Conservation (phyloP, 2,888 invertebrate genomes). For the Ophion costatus region DNA sequence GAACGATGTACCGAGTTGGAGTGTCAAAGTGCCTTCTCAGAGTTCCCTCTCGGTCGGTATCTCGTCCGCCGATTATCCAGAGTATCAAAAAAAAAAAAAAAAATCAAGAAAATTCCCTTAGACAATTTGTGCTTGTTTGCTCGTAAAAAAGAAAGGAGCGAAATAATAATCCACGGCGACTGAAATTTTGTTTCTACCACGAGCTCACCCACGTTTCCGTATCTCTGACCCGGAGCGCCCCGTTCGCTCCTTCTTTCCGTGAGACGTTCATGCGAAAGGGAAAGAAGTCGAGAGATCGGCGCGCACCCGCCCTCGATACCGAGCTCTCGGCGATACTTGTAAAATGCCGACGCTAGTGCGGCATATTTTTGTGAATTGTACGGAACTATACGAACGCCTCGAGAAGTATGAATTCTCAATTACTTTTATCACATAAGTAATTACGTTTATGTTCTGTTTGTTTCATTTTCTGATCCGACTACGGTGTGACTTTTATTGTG, state of each 20-base stretch:
- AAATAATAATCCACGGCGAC: constrained; percentile 6
- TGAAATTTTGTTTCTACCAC: constrained; percentile 36
- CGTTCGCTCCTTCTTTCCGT: not conserved
- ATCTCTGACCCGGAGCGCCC: not conserved
- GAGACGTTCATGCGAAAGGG: not conserved
- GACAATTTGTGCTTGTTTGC: constrained; percentile 54
- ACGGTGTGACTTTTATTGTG: not conserved
- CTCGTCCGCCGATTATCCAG: constrained; percentile 14
- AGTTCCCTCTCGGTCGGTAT: constrained; percentile 9
- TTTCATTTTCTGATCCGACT: constrained; percentile 1
- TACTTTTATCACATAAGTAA: constrained; percentile 63
- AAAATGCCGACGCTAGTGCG: constrained; percentile 62
- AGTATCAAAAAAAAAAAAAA: constrained; percentile 35
- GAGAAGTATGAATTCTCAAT: constrained; percentile 69
- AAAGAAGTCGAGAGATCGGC: constrained; percentile 28
- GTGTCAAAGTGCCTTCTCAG: constrained; percentile 36
- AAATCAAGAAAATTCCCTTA: constrained; percentile 20
- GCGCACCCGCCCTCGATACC: constrained; percentile 14
- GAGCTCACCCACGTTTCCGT: not conserved
- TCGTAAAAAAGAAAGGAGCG: not conserved
- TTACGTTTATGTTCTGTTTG: constrained; percentile 26
- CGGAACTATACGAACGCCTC: constrained; percentile 67
- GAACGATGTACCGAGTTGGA: constrained; percentile 16
- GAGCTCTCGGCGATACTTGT: constrained; percentile 47
- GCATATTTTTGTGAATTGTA: constrained; percentile 69